Base-by-base conservation (phyloP, 2,113 vertebrate genomes). In the Athene noctua region DNA sequence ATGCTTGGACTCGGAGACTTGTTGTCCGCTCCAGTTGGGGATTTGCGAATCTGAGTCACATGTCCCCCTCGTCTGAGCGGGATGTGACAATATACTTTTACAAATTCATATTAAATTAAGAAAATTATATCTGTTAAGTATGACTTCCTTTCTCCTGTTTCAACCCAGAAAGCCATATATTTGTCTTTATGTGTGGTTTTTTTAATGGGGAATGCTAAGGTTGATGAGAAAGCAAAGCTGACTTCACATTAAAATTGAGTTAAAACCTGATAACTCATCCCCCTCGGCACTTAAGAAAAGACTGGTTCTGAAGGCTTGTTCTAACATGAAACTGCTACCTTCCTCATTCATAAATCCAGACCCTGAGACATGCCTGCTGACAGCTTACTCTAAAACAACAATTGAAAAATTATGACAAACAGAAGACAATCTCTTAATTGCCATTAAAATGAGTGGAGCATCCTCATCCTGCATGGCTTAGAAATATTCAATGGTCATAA, bases 241-340 rank as follows among this genome's bases (percentile, higher is more conserved):
- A 83, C 12, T 86, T 94, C 16, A 44, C 38, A 54, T 66, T 88
- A 80, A 82, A 85, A 83, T n/a, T 20, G n/a, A 68, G 18, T 88
- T 94, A 70, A 88, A 92, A 83, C 11, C 30, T 70, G 46, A 7
- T 61, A 79, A 85, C 18, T 72, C 62, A 57, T 5, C 20, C 10
- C 30, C 23, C 20, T 34, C 0, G 0, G 2, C 30, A 40, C 52
- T 80, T 54, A 40, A 66, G 62, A 62, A 63, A 91, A 4, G 9
- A 58, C 5, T 49, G 38, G 66, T 66, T 91, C 27, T 80, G 8
- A 42, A 92, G 55, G 8, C 42, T 84, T 81, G 1, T 13, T 88
- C 29, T 54, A 70, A 58, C 46, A 40, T 5, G 30, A 62, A 86
- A 66, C 18, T 89, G 11, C 23, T 78, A 29, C 6, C 49, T 90